Evolutionary conservation across 2,888 invertebrate species (phyloP), one percentile per base, ranked within the genome.

Genomic region (Globia sparganii): DNA sequence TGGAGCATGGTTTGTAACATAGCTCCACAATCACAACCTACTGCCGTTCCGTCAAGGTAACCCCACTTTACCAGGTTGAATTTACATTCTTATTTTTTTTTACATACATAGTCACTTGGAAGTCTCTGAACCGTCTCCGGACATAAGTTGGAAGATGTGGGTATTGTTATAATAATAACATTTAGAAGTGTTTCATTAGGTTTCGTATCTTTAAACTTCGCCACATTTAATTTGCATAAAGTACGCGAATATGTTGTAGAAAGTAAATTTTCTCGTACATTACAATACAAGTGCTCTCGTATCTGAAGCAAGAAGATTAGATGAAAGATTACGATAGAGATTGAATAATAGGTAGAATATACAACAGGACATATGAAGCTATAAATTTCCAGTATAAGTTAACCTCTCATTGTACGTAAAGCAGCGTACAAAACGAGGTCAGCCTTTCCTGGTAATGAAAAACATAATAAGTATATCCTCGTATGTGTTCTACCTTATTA

Each of bases 241-340:
- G 11, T 28, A 73, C 18, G 34, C 5, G 0, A 46, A 46, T 34
- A 28, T 49, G 8, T 56, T 31, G 13, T 9, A 74, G 11, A 31
- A 31, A 25, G 5, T 72, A 4, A 5, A 11, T 31, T 74, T 53
- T 34, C 11, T 28, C 15, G 9, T 62, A 25, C n/a, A 53, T 53
- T 53, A n/a, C 21, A 9, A 49, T 58, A 49, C 40, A 28, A 64
- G 1, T 49, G 4, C 11, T 77, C 13, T 77, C 6, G 15, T 78
- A 25, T 67, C 43, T 66, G 18, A 78, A 79, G 6, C 31, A 40
- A 67, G 28, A 46, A 61, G 46, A 67, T 62, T 40, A 67, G 31
- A 62, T 64, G 18, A 67, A 34, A 40, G 25, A 78, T 83, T 46
- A 46, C 15, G n/a, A 67, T 66, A 56, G 0, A 56, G 9, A 40